Conservation (phyloP, 2,888 invertebrate genomes). For the Adineta ricciae region DNA sequence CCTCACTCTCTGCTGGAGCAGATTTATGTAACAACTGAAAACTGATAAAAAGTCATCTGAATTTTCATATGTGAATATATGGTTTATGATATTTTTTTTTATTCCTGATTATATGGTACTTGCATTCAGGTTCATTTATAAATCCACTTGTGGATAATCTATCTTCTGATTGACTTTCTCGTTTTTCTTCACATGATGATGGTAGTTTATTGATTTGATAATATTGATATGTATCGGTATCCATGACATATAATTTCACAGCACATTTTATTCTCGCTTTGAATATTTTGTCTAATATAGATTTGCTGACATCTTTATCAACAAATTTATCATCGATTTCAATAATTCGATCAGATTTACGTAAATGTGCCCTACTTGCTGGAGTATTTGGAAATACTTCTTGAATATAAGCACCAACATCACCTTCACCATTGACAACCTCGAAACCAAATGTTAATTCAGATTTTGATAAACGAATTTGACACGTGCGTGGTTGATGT, state of each 20-base stretch:
- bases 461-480: not conserved
- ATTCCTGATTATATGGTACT: not conserved
- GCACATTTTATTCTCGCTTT: not conserved
- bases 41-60: too few species aligned
- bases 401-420: not conserved
- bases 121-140: not conserved
- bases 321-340: not conserved
- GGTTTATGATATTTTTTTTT: too few species aligned
- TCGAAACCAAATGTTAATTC: not conserved
- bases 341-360: slow-evolving; percentile 5
- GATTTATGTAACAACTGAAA: too few species aligned
- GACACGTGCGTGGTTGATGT: not conserved
- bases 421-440: not conserved
- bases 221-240: not conserved
- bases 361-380: not conserved
- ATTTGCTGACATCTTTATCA: not conserved
- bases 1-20: too few species aligned
- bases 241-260: not conserved
- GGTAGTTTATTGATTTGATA: not conserved
- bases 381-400: not conserved
- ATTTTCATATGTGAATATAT: too few species aligned
- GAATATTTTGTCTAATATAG: not conserved
- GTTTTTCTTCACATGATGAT: not conserved
- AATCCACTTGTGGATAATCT: not conserved
- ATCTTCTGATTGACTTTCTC: not conserved